phyloP scores from a whole-genome alignment of 2,113 vertebrate genomes.

The Heterochromis multidens region DNA sequence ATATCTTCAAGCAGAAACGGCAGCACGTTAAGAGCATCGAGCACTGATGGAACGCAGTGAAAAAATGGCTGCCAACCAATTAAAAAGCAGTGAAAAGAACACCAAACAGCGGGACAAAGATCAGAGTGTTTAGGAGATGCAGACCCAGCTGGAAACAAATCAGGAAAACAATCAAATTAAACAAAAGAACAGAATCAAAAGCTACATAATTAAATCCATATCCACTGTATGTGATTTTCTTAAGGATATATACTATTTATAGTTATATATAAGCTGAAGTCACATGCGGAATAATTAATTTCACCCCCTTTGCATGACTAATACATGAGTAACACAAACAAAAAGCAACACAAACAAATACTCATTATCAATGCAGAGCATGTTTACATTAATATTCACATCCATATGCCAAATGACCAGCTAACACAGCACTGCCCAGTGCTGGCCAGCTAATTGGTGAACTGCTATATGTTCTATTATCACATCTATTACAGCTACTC shows the following conservation, averaged over 20 bases:
- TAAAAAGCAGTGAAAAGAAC: conserved; percentile 6
- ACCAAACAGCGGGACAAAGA: background rate
- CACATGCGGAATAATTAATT: background rate
- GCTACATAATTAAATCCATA: background rate
- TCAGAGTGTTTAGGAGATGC: background rate
- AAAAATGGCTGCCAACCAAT: background rate
- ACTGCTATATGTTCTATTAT: background rate
- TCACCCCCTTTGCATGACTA: background rate
- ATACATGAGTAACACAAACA: background rate
- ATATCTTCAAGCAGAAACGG: background rate
- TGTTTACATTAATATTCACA: background rate
- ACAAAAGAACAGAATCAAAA: background rate
- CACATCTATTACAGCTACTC: background rate
- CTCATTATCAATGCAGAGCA: background rate
- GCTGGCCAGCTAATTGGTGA: background rate
- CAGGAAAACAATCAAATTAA: background rate
- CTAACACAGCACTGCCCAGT: background rate
- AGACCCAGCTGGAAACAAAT: background rate
- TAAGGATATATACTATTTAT: background rate
- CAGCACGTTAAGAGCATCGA: background rate
- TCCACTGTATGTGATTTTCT: background rate
- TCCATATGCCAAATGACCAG: background rate
- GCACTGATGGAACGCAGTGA: background rate
- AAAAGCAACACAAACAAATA: background rate
- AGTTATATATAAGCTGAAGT: background rate